These are phyloP conservation scores for Aptenodytes forsteri DNA, from an alignment of 2,113 vertebrate genomes.

Conservation along the genomic window DNA sequence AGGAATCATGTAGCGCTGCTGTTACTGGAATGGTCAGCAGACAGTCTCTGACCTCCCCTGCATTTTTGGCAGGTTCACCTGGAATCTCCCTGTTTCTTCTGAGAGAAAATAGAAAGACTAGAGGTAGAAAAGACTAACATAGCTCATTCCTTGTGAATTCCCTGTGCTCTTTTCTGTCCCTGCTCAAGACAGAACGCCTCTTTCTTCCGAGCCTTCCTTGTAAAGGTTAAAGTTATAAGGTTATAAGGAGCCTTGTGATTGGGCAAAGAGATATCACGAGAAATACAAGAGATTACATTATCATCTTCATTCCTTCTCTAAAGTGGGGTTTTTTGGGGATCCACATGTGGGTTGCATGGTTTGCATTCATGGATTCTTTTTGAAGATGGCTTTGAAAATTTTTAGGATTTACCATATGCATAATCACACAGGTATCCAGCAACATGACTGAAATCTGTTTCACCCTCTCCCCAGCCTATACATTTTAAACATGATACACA, in stretches of 20 bases:
- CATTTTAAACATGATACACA: background rate
- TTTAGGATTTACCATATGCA: background rate
- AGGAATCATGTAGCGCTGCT: background rate
- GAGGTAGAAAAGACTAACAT: background rate
- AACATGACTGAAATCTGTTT: background rate
- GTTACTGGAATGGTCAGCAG: background rate
- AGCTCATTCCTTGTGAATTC: background rate
- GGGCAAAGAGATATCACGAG: background rate
- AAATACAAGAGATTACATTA: background rate
- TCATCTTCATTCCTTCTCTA: background rate
- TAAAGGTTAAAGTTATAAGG: background rate
- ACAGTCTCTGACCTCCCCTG: background rate
- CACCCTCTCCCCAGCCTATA: background rate
- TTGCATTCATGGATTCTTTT: background rate
- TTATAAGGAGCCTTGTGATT: background rate
- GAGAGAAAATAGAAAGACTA: background rate
- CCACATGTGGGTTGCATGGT: background rate
- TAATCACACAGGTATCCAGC: background rate
- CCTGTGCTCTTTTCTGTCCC: background rate
- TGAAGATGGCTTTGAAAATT: background rate
- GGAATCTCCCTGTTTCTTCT: background rate
- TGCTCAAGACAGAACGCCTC: background rate
- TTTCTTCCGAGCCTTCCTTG: background rate
- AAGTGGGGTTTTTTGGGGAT: background rate
- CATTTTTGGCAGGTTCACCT: background rate